Percentiles rank a stretch among this genome's conserved stretches.
These are phyloP conservation scores for Ormyrus labotus DNA, from an alignment of 2,888 invertebrate species.

Conservation along the genomic window DNA sequence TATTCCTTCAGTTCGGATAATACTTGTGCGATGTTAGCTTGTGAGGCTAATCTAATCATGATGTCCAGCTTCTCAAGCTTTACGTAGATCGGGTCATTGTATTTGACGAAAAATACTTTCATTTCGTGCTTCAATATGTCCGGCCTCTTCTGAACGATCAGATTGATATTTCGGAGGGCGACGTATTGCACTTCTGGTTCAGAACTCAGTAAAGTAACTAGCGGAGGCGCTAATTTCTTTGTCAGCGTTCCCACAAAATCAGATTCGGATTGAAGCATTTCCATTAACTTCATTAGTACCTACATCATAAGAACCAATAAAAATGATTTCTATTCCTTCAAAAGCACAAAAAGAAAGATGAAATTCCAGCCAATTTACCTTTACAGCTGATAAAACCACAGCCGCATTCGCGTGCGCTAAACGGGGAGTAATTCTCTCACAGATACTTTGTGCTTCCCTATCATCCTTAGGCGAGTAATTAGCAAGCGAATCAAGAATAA, in stretches of 20 bases:
- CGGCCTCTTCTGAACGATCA: constrained; percentile 98
- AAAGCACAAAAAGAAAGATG: background rate
- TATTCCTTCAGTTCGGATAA: constrained; percentile 98
- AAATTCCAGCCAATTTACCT: constrained; percentile 78
- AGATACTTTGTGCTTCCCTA: constrained; percentile 98
- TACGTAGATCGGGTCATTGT: constrained; percentile 99
- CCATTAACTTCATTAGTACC: constrained; percentile 98
- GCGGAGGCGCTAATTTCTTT: constrained; percentile 98
- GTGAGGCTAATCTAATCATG: constrained; percentile 98
- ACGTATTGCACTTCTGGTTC: constrained; percentile 99
- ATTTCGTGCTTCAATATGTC: constrained; percentile 99
- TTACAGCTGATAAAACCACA: constrained; percentile 98
- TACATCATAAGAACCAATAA: constrained; percentile 61
- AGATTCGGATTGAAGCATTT: constrained; percentile 94
- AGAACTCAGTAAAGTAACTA: constrained; percentile 97
- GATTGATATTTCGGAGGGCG: constrained; percentile 97
- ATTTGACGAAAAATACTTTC: constrained; percentile 99
- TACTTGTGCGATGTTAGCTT: constrained; percentile 98
- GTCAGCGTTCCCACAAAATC: constrained; percentile 96
- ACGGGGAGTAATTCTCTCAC: constrained; percentile 97
- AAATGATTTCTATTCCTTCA: background rate
- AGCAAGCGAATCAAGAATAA: constrained; percentile 97
- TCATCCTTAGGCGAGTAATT: constrained; percentile 98
- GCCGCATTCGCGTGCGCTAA: constrained; percentile 99
- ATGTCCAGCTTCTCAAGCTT: constrained; percentile 99